Evolutionary conservation across 92 coral and sea anemone genomes (phyloP).

Genomic region (Parazoanthus swiftii): DNA sequence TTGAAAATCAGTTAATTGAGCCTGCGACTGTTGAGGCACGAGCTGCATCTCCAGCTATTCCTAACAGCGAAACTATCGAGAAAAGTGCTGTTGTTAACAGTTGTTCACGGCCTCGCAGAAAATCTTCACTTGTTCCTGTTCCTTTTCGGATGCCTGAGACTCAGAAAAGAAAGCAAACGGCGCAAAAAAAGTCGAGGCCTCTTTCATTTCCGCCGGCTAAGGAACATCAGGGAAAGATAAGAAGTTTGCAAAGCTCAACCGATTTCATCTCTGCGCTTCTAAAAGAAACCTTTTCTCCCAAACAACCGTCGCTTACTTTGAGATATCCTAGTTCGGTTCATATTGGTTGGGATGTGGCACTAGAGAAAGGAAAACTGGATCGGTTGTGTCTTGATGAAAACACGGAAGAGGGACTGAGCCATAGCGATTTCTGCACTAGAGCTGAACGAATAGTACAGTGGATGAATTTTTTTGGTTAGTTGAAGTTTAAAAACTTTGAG

Average conservation of each 20-base stretch:
- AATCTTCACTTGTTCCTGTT: constrained; percentile 59
- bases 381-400: not conserved
- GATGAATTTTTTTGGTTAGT: constrained; percentile 33
- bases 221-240: constrained; percentile 12
- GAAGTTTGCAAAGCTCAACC: constrained; percentile 13
- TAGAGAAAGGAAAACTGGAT: not conserved
- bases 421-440: constrained; percentile 17
- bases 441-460: constrained; percentile 34
- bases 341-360: not conserved
- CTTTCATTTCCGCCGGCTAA: constrained; percentile 56
- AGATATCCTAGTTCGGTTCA: not conserved
- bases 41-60: not conserved
- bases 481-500: not conserved
- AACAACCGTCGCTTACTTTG: not conserved
- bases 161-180: constrained; percentile 15
- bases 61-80: not conserved
- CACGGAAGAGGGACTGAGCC: not conserved
- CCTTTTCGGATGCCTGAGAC: constrained; percentile 38
- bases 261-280: not conserved
- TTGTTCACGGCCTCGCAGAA: constrained; percentile 26
- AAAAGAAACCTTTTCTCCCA: not conserved
- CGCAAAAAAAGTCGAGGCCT: constrained; percentile 20
- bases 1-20: not conserved
- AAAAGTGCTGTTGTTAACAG: not conserved
- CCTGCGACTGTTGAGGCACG: not conserved